Percentiles rank a stretch among this genome's conserved stretches.
Evolutionary conservation across 2,113 vertebrate genomes (phyloP).

Genomic region (Mellivora capensis): DNA sequence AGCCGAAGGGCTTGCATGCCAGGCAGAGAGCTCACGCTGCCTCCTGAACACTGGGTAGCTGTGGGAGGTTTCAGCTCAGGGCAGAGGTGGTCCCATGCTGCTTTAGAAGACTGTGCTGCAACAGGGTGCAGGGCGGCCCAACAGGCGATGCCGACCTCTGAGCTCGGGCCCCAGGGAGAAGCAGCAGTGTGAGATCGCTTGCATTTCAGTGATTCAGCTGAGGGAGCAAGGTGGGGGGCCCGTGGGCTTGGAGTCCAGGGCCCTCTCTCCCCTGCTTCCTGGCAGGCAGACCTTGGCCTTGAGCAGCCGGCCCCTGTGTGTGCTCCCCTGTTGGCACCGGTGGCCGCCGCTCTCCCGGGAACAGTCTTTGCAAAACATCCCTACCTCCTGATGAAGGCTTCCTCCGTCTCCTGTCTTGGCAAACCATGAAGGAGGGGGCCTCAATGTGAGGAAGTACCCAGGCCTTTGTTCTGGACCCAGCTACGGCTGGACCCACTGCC

Average conservation of each 20-base stretch:
- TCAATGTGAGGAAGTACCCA: slow-evolving; percentile 81
- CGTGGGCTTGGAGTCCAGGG: accelerated
- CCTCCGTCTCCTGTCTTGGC: slow-evolving; percentile 79
- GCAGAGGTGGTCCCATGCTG: neutral
- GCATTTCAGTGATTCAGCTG: neutral
- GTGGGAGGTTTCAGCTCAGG: neutral
- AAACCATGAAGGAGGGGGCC: slow-evolving; percentile 78
- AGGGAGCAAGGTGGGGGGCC: too few relatives aligned
- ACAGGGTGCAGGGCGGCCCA: neutral
- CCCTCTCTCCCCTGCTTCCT: neutral
- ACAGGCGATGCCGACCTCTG: neutral
- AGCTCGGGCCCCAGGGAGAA: neutral
- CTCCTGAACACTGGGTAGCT: neutral
- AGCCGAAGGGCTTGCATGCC: neutral
- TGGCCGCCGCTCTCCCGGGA: slow-evolving; percentile 62
- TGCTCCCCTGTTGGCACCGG: neutral
- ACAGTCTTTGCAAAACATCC: slow-evolving; percentile 77
- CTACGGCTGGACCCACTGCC: slow-evolving; percentile 39
- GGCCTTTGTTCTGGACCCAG: slow-evolving; percentile 78
- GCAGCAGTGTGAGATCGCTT: neutral
- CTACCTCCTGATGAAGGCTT: slow-evolving; percentile 77
- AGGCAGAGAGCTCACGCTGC: neutral
- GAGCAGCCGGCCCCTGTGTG: neutral
- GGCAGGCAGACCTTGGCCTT: neutral
- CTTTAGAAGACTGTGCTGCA: neutral